Conservation (phyloP, 1,140 invertebrate genomes). For the Drosophila pectinifera region DNA sequence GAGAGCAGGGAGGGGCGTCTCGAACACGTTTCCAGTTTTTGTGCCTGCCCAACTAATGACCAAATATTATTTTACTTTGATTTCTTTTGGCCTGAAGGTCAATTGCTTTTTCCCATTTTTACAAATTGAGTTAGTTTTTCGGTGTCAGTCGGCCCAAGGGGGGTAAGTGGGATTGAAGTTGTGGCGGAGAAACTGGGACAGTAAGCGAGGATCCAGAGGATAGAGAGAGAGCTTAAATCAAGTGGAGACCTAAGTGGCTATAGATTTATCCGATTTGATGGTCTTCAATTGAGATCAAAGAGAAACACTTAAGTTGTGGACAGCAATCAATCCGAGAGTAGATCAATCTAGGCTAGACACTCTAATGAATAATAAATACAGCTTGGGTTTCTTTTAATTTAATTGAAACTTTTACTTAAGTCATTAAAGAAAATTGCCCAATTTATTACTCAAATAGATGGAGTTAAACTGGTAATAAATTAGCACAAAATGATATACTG, state of each 20-base stretch:
- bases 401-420: slow-evolving; percentile 11
- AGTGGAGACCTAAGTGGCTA: slow-evolving; percentile 9
- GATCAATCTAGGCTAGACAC: slow-evolving; percentile 19
- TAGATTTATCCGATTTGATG: slow-evolving; percentile 13
- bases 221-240: slow-evolving; percentile 8
- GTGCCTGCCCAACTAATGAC: slow-evolving; percentile 66
- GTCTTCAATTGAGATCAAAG: slow-evolving; percentile 12
- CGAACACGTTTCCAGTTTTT: slow-evolving; percentile 60
- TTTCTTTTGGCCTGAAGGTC: slow-evolving; percentile 75
- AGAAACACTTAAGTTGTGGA: slow-evolving; percentile 27
- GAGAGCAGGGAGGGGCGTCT: neutral
- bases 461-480: neutral
- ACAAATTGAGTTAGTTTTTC: slow-evolving; percentile 62
- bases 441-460: slow-evolving; percentile 3
- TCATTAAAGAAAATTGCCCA: slow-evolving; percentile 4
- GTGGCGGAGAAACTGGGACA: slow-evolving; percentile 32
- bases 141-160: slow-evolving; percentile 26
- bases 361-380: slow-evolving; percentile 20
- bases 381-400: slow-evolving; percentile 21
- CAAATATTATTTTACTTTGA: slow-evolving; percentile 78
- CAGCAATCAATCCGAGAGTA: slow-evolving; percentile 3
- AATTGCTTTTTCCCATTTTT: slow-evolving; percentile 62
- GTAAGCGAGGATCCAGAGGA: slow-evolving; percentile 5
- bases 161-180: slow-evolving; percentile 22
- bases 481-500: neutral